Conservation (phyloP, 2,797 vertebrate genomes). For the Limnodromus scolopaceus region DNA sequence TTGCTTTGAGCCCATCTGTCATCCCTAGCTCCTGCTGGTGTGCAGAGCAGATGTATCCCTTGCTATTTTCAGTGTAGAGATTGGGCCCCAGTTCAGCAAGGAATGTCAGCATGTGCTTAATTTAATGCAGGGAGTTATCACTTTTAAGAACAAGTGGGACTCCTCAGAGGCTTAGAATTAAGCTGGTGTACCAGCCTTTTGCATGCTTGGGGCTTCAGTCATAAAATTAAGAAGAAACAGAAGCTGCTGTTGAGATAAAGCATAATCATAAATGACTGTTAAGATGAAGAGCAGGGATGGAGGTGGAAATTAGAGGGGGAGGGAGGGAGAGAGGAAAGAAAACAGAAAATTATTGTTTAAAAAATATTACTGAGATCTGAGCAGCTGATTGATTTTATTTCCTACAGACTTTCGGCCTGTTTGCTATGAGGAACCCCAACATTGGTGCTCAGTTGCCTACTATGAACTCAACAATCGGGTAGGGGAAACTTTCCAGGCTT, state of each 20-base stretch:
- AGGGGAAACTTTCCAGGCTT: constrained; percentile 96
- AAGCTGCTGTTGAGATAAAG: neutral
- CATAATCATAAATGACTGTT: neutral
- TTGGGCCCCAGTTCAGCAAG: neutral
- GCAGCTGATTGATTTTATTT: neutral
- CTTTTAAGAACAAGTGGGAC: neutral
- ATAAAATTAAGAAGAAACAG: constrained; percentile 17
- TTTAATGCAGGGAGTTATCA: constrained; percentile 22
- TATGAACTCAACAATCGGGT: constrained; percentile 97
- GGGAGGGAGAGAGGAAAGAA: neutral
- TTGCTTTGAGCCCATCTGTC: constrained; percentile 40
- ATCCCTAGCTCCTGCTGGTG: constrained; percentile 16
- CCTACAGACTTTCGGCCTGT: constrained; percentile 90
- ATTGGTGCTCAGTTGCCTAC: constrained; percentile 97
- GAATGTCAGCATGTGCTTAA: neutral
- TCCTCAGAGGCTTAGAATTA: constrained; percentile 13
- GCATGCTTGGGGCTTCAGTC: neutral
- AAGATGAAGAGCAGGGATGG: neutral
- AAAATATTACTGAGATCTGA: neutral
- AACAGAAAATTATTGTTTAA: neutral
- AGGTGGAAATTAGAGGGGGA: neutral
- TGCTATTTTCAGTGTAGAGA: constrained; percentile 31
- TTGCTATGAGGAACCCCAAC: constrained; percentile 95
- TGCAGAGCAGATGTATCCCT: constrained; percentile 21
- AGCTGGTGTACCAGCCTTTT: neutral